Percentiles rank a stretch among this genome's conserved stretches.
Evolutionary conservation across 2,888 invertebrate species (phyloP).

Genomic region (Melanargia galathea): DNA sequence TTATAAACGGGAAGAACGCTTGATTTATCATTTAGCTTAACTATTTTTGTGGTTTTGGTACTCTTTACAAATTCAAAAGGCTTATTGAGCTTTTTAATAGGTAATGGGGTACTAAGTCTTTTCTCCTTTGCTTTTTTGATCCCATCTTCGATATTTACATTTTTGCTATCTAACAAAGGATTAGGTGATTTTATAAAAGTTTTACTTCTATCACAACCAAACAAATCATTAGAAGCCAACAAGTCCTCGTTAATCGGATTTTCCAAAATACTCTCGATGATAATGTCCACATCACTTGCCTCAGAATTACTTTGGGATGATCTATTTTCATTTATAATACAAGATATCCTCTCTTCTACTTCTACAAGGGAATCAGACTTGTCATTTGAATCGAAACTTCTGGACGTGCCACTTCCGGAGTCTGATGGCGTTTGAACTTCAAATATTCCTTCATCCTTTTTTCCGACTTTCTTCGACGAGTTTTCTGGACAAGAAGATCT

Average conservation of each 20-base stretch:
- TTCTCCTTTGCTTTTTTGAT: constrained; percentile 63
- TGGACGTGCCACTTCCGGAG: constrained; percentile 70
- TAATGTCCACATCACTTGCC: constrained; percentile 71
- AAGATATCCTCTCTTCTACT: constrained; percentile 76
- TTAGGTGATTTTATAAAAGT: constrained; percentile 64
- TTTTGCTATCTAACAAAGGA: constrained; percentile 50
- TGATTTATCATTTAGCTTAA: constrained; percentile 57
- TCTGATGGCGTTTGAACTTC: constrained; percentile 73
- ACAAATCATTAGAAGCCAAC: constrained; percentile 55
- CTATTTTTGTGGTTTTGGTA: constrained; percentile 52
- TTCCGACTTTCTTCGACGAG: constrained; percentile 51
- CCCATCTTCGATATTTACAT: constrained; percentile 48
- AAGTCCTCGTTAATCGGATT: constrained; percentile 57
- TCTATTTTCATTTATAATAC: constrained; percentile 74
- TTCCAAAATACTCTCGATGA: constrained; percentile 66
- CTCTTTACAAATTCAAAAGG: constrained; percentile 62
- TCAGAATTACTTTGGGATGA: constrained; percentile 77
- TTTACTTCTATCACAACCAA: constrained; percentile 61
- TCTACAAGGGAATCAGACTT: constrained; percentile 68
- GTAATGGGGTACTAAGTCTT: constrained; percentile 62
- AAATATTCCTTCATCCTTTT: constrained; percentile 60
- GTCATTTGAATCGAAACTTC: constrained; percentile 65
- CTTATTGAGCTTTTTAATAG: constrained; percentile 66
- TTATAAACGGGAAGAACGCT: constrained; percentile 72
- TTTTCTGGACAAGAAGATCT: constrained; percentile 81